Evolutionary conservation across 1,140 invertebrate genomes (phyloP), one percentile per base, ranked within the genome.

Genomic region (Lepidurus couesii): DNA sequence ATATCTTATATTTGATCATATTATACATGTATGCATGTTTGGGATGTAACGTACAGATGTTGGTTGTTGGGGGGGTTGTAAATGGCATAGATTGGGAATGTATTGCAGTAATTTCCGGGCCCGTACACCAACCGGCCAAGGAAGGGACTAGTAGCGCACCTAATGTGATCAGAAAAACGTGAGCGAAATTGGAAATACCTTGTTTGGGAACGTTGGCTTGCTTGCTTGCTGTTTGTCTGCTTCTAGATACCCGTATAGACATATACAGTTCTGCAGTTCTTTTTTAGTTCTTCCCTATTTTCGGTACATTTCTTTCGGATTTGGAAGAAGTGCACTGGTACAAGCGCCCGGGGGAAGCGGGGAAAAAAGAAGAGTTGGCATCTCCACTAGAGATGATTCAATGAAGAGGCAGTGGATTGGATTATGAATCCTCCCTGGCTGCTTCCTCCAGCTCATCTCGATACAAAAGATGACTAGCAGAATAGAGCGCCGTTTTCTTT

Each of bases 121-220:
- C 53, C 53, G 16, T 21, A 65, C 53, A 65, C 47, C 13, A 16
- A 65, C 53, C 16, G 53, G 21, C 53, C 16, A 65, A 65, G 53
- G 21, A 21, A n/a, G 53, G 53, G 53, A 65, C 53, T 65, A 65
- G 53, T 65, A 65, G 53, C 53, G 53, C 53, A 65, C 53, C 53
- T 65, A 65, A 65, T 65, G 53, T 65, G 53, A 65, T 65, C 53
- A 65, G 53, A 65, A 65, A 65, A 65, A 65, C 53, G 53, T 65
- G 53, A 65, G 53, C 53, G 53, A 65, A 65, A 65, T 65, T 65
- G 53, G 53, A 65, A 65, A 65, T 65, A 65, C 53, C 53, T 65
- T 65, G 53, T 65, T 65, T 65, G 53, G 53, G 13, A 16, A 21
- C 53, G 53, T 21, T 65, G 16, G 53, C 21, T 65, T 65, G 47